Percentiles rank a stretch among this genome's conserved stretches.
These are phyloP conservation scores for Aplysia californica DNA, from an alignment of 1,140 invertebrate species.

Conservation along the genomic window DNA sequence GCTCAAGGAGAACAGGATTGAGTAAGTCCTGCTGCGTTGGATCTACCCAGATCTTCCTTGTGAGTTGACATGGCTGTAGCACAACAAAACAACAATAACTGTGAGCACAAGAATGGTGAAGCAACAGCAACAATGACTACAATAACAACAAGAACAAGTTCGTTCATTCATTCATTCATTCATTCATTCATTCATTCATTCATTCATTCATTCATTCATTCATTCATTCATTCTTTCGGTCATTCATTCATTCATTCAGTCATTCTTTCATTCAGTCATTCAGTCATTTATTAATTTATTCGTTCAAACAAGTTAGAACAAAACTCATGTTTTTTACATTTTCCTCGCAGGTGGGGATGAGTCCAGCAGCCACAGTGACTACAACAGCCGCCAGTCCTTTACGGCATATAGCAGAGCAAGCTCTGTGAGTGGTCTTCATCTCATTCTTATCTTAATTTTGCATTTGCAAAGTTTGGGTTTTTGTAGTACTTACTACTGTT, in stretches of 20 bases:
- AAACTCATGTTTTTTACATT: no score
- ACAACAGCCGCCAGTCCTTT: conserved; percentile 49
- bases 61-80: no score
- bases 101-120: no score
- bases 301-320: no score
- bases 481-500: no score
- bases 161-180: not conserved
- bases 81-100: no score
- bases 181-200: not conserved
- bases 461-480: not conserved
- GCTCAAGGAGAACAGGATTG: conserved; percentile 97
- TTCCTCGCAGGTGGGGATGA: conserved; percentile 46
- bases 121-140: not conserved
- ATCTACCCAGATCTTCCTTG: conserved; percentile 74
- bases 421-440: conserved; percentile 45
- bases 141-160: no score
- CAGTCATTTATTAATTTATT: not conserved
- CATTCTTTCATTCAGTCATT: not conserved
- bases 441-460: not conserved
- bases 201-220: not conserved
- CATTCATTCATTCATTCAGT: not conserved
- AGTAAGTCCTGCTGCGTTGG: conserved; percentile 88
- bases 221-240: not conserved
- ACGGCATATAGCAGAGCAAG: conserved; percentile 53
- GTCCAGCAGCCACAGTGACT: conserved; percentile 44